Evolutionary conservation across 2,888 invertebrate genomes (phyloP).

Genomic region (Apamea epomidion): DNA sequence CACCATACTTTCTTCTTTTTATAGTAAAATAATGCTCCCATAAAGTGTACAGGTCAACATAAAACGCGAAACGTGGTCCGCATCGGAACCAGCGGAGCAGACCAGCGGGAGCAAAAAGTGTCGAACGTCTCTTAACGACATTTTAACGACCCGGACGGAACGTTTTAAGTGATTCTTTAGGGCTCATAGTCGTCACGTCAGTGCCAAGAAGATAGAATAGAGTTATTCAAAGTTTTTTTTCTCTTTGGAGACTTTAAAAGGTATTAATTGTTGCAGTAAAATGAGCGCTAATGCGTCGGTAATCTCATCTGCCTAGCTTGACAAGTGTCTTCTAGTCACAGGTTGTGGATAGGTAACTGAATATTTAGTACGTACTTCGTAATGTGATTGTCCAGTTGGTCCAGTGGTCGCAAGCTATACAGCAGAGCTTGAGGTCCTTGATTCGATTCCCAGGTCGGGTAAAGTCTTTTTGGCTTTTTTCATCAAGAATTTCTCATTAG

Average conservation of each 20-base stretch:
- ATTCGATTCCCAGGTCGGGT: too few relatives aligned
- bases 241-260: background rate
- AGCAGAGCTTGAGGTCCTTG: too few relatives aligned
- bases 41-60: slow-evolving; percentile 50
- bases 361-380: too few relatives aligned
- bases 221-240: slow-evolving; percentile 2
- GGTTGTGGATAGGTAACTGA: too few relatives aligned
- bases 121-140: slow-evolving; percentile 63
- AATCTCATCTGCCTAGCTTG: background rate
- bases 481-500: too few relatives aligned
- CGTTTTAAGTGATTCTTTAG: slow-evolving; percentile 63
- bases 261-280: background rate
- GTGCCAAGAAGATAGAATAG: background rate
- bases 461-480: too few relatives aligned
- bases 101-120: slow-evolving; percentile 54
- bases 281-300: background rate
- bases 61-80: slow-evolving; percentile 39
- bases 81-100: slow-evolving; percentile 22
- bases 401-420: background rate
- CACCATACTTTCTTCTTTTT: background rate
- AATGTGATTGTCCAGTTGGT: background rate
- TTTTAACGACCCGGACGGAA: slow-evolving; percentile 62
- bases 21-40: slow-evolving; percentile 28
- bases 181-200: slow-evolving; percentile 27
- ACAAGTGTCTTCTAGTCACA: background rate